A percentile compares a stretch with the other conserved stretches of the same genome.
Evolutionary conservation across 2,797 vertebrate genomes (phyloP).

Genomic region (Phalloptychus januarius): DNA sequence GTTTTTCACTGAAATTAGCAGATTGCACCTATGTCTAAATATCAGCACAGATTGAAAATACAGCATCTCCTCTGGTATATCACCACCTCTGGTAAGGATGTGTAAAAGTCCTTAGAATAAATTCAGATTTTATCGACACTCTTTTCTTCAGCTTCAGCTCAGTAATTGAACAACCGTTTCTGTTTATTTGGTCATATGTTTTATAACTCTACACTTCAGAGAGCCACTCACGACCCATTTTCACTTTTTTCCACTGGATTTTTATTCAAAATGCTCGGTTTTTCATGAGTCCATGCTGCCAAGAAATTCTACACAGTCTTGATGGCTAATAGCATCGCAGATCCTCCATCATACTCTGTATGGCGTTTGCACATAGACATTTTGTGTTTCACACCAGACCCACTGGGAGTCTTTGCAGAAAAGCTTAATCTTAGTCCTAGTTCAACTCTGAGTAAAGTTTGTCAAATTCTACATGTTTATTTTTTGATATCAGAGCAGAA

Average conservation of each 20-base stretch:
- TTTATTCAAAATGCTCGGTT: not conserved
- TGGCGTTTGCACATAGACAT: not conserved
- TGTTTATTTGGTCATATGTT: not conserved
- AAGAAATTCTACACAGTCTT: not conserved
- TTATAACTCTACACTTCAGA: not conserved
- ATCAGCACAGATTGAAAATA: slow-evolving; percentile 7
- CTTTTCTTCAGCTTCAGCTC: not conserved
- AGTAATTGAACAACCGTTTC: not conserved
- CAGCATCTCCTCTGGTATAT: not conserved
- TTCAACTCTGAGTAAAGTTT: not conserved
- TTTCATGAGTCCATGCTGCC: not conserved
- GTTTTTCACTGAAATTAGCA: not conserved
- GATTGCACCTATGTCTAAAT: not conserved
- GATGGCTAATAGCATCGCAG: not conserved
- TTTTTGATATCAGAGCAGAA: not conserved
- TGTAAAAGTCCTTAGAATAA: not conserved
- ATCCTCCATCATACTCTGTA: not conserved
- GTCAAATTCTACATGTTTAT: not conserved
- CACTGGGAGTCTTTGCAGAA: not conserved
- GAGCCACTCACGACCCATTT: not conserved
- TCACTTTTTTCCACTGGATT: not conserved
- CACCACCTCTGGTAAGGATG: not conserved
- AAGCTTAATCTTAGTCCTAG: not conserved
- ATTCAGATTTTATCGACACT: not conserved
- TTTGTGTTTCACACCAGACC: not conserved